A percentile compares a stretch with the other conserved stretches of the same genome.
These are phyloP conservation scores for Melanaphis sacchari DNA, from an alignment of 1,140 invertebrate species.

Conservation along the genomic window DNA sequence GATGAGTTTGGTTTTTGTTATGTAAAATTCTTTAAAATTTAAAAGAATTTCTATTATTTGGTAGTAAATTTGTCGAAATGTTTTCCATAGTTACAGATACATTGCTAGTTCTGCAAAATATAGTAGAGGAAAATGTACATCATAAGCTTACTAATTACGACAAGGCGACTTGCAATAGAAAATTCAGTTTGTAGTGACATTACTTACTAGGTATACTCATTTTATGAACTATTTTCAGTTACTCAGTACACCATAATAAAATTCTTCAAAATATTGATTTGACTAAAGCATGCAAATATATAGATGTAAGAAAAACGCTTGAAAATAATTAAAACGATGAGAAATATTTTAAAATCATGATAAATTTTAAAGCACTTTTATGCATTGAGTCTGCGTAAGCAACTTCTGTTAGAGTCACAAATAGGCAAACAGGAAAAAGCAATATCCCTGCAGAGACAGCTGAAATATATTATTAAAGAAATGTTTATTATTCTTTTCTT, in stretches of 20 bases:
- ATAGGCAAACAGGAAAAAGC: not conserved
- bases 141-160: slow-evolving; percentile 13
- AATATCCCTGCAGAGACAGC: not conserved
- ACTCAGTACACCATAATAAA: not conserved
- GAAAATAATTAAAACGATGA: not conserved
- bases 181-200: not conserved
- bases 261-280: slow-evolving; percentile 33
- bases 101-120: not conserved
- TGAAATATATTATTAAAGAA: not conserved
- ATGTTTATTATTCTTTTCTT: not conserved
- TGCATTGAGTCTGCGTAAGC: not conserved
- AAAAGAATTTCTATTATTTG: no score
- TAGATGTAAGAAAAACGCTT: not conserved
- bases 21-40: no score
- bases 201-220: no score
- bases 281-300: not conserved
- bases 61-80: not conserved
- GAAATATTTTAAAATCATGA: not conserved
- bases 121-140: not conserved
- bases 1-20: no score
- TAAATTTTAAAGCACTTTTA: not conserved
- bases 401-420: not conserved
- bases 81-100: not conserved
- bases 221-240: not conserved
- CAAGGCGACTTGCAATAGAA: not conserved